A percentile compares a stretch with the other conserved stretches of the same genome.
Conservation (phyloP, 2,888 invertebrate species). For the Zaprionus obscuricornis region DNA sequence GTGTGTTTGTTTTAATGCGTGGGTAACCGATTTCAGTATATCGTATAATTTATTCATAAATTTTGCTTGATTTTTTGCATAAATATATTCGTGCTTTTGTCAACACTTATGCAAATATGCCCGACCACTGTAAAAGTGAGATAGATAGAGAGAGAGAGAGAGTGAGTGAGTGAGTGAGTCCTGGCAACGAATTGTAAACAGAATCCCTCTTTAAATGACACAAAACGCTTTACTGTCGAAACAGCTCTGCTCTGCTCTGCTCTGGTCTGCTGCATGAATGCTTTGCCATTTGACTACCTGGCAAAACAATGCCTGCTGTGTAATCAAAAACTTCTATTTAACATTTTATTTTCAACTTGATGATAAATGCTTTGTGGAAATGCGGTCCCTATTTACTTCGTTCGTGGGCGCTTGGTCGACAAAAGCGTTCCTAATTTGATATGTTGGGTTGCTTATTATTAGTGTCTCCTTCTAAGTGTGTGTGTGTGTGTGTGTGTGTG, state of each 20-base stretch:
- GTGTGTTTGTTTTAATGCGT: no score
- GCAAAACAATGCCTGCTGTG: conserved; percentile 44
- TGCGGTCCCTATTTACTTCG: conserved; percentile 47
- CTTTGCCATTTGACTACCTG: conserved; percentile 42
- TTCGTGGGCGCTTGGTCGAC: conserved; percentile 15
- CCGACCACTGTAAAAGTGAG: neutral
- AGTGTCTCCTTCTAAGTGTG: no score
- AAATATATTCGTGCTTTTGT: conserved; percentile 38
- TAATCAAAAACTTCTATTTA: conserved; percentile 69
- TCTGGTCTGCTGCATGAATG: conserved; percentile 33
- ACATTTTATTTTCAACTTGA: conserved; percentile 67
- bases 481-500: neutral
- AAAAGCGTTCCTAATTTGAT: conserved; percentile 35
- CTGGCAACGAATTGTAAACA: conserved; percentile 31
- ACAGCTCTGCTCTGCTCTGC: neutral
- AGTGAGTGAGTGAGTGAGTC: no score
- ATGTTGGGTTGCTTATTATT: conserved; percentile 17
- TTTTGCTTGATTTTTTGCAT: conserved; percentile 36
- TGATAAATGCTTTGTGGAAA: conserved; percentile 68
- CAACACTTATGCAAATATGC: conserved; percentile 57
- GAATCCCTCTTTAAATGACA: conserved; percentile 22
- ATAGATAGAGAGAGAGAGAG: neutral
- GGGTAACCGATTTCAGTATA: no score
- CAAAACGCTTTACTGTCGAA: neutral
- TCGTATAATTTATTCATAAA: conserved; percentile 34